phyloP scores from a whole-genome alignment of 2,888 invertebrate species.

The Baronia brevicornis region DNA sequence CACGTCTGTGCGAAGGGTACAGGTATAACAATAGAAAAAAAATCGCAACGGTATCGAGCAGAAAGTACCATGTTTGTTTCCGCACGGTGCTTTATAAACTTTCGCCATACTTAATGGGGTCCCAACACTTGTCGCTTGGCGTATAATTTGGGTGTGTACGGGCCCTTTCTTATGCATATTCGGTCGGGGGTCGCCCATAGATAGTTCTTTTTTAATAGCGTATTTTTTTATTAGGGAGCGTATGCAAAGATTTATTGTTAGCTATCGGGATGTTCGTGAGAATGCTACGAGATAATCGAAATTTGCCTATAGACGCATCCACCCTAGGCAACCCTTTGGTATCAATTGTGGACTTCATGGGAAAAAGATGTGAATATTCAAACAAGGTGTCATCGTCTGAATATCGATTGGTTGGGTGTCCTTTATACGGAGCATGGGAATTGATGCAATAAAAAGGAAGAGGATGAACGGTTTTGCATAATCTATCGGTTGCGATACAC shows the following conservation, averaged over 20 bases:
- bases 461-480: constrained; percentile 65
- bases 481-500: constrained; percentile 53
- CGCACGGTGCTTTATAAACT: constrained; percentile 21
- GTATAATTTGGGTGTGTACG: constrained; percentile 70
- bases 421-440: constrained; percentile 67
- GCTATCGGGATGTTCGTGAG: constrained; percentile 69
- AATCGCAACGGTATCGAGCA: constrained; percentile 49
- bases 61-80: constrained; percentile 43
- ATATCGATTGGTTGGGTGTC: constrained; percentile 71
- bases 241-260: constrained; percentile 74
- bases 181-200: constrained; percentile 58
- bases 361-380: constrained; percentile 72
- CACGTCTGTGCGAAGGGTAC: constrained; percentile 54
- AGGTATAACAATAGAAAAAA: constrained; percentile 61
- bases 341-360: constrained; percentile 58
- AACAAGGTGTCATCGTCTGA: constrained; percentile 75
- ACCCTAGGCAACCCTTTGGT: constrained; percentile 61
- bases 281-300: constrained; percentile 71
- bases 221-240: constrained; percentile 61
- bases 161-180: constrained; percentile 68
- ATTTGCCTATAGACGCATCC: constrained; percentile 71
- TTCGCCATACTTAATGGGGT: constrained; percentile 40
- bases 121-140: constrained; percentile 66
- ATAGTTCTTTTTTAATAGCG: constrained; percentile 70
- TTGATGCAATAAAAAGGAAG: constrained; percentile 70